A percentile compares a stretch with the other conserved stretches of the same genome.
Evolutionary conservation across 2,888 invertebrate genomes (phyloP).

Genomic region (Horisme vitalbata): DNA sequence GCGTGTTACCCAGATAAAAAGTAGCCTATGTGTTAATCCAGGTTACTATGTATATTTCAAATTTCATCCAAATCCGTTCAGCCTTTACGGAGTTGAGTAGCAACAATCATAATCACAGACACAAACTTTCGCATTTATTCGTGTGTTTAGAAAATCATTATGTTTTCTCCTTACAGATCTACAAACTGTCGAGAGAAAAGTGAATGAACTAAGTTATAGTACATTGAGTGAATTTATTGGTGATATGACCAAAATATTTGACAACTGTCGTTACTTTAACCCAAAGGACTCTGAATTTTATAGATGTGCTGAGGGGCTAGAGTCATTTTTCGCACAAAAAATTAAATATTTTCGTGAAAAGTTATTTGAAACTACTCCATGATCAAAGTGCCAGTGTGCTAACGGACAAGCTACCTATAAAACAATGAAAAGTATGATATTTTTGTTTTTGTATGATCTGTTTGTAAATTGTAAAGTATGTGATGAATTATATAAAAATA

Average conservation of each 20-base stretch:
- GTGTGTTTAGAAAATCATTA: no score
- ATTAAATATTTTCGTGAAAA: constrained; percentile 94
- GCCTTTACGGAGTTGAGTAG: no score
- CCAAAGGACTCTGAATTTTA: constrained; percentile 97
- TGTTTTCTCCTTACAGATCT: constrained; percentile 86
- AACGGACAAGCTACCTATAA: constrained; percentile 7
- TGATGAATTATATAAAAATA: constrained; percentile 70
- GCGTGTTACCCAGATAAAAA: no score
- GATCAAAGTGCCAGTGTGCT: constrained; percentile 66
- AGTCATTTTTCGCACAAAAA: constrained; percentile 97
- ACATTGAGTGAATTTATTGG: constrained; percentile 97
- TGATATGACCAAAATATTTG: constrained; percentile 99
- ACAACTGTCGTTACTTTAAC: constrained; percentile 99
- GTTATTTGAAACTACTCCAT: constrained; percentile 85
- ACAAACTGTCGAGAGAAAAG: constrained; percentile 94
- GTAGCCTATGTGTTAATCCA: no score
- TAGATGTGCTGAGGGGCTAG: constrained; percentile 97
- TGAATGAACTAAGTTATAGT: constrained; percentile 91
- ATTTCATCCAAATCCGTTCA: no score
- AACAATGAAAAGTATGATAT: constrained; percentile 33
- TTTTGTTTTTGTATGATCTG: constrained; percentile 57
- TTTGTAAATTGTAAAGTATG: constrained; percentile 73
- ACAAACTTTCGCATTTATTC: no score
- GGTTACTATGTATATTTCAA: no score
- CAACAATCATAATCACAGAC: no score